Percentiles rank a stretch among this genome's conserved stretches.
Evolutionary conservation across 2,113 vertebrate species (phyloP).

Genomic region (Panthera tigris): DNA sequence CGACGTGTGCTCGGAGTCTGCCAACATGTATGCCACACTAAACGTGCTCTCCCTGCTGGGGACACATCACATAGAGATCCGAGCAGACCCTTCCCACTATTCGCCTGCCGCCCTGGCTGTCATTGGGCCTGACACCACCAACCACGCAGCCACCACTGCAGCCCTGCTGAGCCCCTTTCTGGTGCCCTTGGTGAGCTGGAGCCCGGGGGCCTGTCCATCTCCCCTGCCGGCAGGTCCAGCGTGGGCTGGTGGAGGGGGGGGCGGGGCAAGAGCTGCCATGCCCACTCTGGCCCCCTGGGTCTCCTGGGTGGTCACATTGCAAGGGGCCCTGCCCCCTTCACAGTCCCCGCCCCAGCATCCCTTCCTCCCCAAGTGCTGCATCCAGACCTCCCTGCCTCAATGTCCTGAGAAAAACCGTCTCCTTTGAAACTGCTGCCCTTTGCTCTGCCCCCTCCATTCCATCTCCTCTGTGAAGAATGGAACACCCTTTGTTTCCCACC

Average conservation of each 20-base stretch:
- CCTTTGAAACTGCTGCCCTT: neutral
- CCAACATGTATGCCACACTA: conserved; percentile 82
- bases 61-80: neutral
- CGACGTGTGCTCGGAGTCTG: conserved; percentile 83
- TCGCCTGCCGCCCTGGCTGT: conserved; percentile 79
- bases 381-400: neutral
- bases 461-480: neutral
- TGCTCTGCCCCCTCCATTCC: neutral
- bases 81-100: conserved; percentile 24
- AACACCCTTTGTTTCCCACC: neutral
- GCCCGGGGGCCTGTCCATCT: accelerated
- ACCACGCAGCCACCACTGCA: conserved; percentile 69
- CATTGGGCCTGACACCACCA: conserved; percentile 84
- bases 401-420: neutral
- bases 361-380: neutral
- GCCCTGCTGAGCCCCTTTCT: conserved; percentile 85
- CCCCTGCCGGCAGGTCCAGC: neutral
- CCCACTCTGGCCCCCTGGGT: neutral
- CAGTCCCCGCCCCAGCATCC: neutral
- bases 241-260: accelerated
- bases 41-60: conserved; percentile 62
- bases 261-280: neutral
- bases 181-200: conserved; percentile 86
- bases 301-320: neutral
- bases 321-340: neutral